Conservation (phyloP, 2,888 invertebrate species). For the Clistopyga incitator region DNA sequence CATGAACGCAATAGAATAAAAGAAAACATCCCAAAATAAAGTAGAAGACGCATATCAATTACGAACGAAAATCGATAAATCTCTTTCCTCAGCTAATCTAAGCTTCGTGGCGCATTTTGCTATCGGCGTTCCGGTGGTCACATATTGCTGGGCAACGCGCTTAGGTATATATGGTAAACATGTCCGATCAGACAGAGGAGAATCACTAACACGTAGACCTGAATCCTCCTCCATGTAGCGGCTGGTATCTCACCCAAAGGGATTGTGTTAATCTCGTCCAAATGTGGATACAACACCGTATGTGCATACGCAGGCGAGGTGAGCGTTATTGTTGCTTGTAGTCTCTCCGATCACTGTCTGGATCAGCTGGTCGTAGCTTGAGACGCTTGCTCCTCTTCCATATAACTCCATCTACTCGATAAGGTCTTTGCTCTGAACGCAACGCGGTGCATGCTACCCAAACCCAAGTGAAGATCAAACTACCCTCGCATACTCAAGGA, state of each 20-base stretch:
- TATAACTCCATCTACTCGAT: neutral
- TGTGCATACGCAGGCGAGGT: conserved; percentile 1
- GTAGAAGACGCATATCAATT: too few relatives aligned
- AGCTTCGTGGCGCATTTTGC: too few relatives aligned
- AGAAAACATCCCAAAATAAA: too few relatives aligned
- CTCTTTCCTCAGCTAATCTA: too few relatives aligned
- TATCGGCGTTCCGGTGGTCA: conserved; percentile 14
- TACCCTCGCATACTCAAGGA: neutral
- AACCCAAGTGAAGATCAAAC: neutral
- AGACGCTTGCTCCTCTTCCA: conserved; percentile 10
- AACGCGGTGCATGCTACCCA: neutral
- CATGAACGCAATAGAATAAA: too few relatives aligned
- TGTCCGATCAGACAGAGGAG: neutral
- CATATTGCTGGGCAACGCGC: neutral
- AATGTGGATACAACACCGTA: conserved; percentile 9
- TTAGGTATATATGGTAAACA: conserved; percentile 5
- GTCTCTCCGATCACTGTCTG: conserved; percentile 8
- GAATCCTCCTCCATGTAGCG: conserved; percentile 47
- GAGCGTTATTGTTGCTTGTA: neutral
- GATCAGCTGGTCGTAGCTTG: conserved; percentile 32
- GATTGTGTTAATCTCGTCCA: conserved; percentile 70
- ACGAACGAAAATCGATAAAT: too few relatives aligned
- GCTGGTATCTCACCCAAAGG: conserved; percentile 66
- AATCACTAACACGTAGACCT: conserved; percentile 19
- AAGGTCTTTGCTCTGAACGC: neutral